A percentile compares a stretch with the other conserved stretches of the same genome.
phyloP scores from a whole-genome alignment of 1,140 invertebrate genomes.

The Magallana angulata region DNA sequence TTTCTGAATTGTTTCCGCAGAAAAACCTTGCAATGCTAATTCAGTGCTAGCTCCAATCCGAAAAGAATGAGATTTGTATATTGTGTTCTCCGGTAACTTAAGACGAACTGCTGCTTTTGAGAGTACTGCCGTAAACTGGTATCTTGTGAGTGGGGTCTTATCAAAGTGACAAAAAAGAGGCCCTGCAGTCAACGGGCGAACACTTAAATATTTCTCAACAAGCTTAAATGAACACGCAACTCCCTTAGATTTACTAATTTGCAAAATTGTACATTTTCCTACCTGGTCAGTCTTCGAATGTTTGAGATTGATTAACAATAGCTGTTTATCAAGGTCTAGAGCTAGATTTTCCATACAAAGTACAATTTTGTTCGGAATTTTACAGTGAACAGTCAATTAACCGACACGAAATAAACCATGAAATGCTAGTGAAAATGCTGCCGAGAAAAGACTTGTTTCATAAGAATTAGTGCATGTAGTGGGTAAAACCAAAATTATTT shows the following conservation, averaged over 20 bases:
- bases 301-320: slow-evolving; percentile 10
- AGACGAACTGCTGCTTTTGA: too few relatives aligned
- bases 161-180: neutral
- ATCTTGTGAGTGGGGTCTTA: too few relatives aligned
- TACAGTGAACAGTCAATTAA: neutral
- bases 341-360: neutral
- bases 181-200: neutral
- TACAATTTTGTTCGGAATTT: slow-evolving; percentile 3
- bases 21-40: too few relatives aligned
- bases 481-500: neutral
- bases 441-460: neutral
- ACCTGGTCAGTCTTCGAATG: slow-evolving; percentile 11
- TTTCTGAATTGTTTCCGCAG: too few relatives aligned
- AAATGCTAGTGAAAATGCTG: slow-evolving; percentile 25
- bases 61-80: too few relatives aligned
- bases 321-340: neutral
- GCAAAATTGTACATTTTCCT: slow-evolving; percentile 9
- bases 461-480: neutral
- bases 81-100: too few relatives aligned
- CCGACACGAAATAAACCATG: slow-evolving; percentile 17
- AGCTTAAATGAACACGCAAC: neutral
- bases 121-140: too few relatives aligned
- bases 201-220: neutral
- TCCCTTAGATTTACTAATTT: neutral
- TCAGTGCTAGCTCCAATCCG: too few relatives aligned